These are phyloP conservation scores for Orycteropus afer DNA, from an alignment of 2,113 vertebrate genomes.

Conservation along the genomic window DNA sequence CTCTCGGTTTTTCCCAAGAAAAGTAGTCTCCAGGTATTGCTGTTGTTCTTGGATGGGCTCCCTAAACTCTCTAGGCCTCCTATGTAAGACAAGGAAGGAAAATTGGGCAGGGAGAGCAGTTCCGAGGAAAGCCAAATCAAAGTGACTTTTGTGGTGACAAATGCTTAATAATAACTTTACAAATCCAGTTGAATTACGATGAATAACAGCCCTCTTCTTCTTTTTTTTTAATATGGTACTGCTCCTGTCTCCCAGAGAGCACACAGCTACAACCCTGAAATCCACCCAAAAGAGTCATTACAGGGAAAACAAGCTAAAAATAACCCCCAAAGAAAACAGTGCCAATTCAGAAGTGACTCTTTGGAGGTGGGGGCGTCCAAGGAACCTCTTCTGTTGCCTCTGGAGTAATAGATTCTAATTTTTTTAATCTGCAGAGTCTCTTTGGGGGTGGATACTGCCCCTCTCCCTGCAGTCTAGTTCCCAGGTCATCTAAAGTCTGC, in stretches of 20 bases:
- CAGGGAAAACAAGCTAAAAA: constrained; percentile 80
- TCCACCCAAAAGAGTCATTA: constrained; percentile 77
- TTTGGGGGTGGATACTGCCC: neutral
- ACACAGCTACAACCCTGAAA: constrained; percentile 77
- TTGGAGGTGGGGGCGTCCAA: constrained; percentile 1
- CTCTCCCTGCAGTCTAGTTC: neutral
- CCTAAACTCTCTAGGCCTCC: neutral
- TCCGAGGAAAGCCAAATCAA: constrained; percentile 64
- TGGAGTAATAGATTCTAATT: neutral
- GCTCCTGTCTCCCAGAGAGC: constrained; percentile 66
- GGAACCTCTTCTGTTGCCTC: neutral
- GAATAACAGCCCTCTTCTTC: constrained; percentile 63
- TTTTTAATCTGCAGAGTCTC: neutral
- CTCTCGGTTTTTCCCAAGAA: neutral
- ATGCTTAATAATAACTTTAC: constrained; percentile 81
- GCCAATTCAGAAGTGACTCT: constrained; percentile 44
- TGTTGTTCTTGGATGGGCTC: neutral
- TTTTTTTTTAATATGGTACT: constrained; percentile 43
- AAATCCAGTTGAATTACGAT: constrained; percentile 77
- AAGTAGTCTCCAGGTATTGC: neutral
- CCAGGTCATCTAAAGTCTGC: neutral
- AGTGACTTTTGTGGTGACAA: constrained; percentile 76
- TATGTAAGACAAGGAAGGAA: constrained; percentile 37
- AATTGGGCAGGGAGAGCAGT: constrained; percentile 47
- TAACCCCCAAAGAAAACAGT: constrained; percentile 48